phyloP scores from a whole-genome alignment of 2,888 invertebrate species.

The Tuberolachnus salignus region DNA sequence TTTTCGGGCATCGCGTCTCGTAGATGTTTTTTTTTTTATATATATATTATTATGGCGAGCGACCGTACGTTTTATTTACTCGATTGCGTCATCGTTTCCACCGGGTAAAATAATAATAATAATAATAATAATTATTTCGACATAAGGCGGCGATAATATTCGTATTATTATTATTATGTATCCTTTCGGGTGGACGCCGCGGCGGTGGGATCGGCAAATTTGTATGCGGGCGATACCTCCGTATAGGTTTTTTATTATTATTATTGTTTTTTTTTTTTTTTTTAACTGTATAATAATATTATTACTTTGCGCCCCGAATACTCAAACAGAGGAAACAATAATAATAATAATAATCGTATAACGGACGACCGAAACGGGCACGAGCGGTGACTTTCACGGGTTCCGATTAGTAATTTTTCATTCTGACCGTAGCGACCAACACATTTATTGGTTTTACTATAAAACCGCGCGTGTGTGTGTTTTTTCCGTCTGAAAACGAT shows the following conservation, averaged over 20 bases:
- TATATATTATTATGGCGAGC: too few relatives aligned
- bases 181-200: too few relatives aligned
- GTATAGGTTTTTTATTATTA: too few relatives aligned
- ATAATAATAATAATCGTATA: too few relatives aligned
- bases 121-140: too few relatives aligned
- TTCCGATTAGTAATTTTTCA: conserved; percentile 43
- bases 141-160: not conserved
- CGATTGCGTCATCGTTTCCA: conserved; percentile 16
- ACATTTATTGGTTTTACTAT: too few relatives aligned
- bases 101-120: conserved; percentile 3
- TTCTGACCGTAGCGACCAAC: too few relatives aligned
- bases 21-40: too few relatives aligned
- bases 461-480: too few relatives aligned
- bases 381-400: conserved; percentile 42
- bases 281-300: not conserved
- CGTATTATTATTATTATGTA: not conserved
- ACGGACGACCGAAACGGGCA: conserved; percentile 16
- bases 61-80: too few relatives aligned
- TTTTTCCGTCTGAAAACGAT: too few relatives aligned
- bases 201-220: not conserved
- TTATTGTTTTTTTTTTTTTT: too few relatives aligned
- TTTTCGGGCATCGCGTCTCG: conserved; percentile 21
- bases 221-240: conserved; percentile 12
- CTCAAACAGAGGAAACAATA: conserved; percentile 37
- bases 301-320: conserved; percentile 37